Evolutionary conservation across 1,140 invertebrate species (phyloP), one percentile per base, ranked within the genome.

Genomic region (Drosophila mojavensis): DNA sequence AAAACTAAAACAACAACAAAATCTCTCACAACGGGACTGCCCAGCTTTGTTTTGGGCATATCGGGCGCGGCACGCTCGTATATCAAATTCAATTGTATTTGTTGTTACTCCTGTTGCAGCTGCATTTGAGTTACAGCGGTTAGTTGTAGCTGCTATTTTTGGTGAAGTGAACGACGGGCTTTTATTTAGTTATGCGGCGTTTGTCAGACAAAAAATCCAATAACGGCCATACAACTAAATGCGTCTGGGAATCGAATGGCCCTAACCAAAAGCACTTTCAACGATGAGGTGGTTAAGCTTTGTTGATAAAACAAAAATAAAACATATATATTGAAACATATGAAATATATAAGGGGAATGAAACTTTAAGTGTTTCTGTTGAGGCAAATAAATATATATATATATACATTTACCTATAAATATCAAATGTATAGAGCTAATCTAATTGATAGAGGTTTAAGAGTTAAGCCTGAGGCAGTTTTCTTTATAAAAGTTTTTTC

Each of bases 121-220:
- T 74, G 41, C 50, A 60, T 76, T 84, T 79, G 60, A 70, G 65
- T 75, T 70, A 64, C 65, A 65, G 64, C 56, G 59, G 67, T 80
- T 69, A 47, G 81, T 65, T 76, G 66, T 45, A 48, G 45, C 48
- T 67, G 51, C 43, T 79, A 58, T 64, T 75, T 39, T 73, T 53
- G 63, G 63, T 53, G 36, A 84, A 85, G 73, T 85, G 75, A 85
- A 85, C 70, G 81, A 47, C 15, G 43, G 43, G 73, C 64, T 84
- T 85, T 84, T 85, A 85, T 85, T 85, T 84, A 81, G 77, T 72
- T 77, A 58, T 68, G 54, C 62, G 78, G 62, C 48, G 65, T 68
- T 68, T 67, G 61, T 33, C 78, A 63, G 60, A 58, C 61, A 56
- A 75, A 59, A 76, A 79, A 79, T 67, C 73, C 73, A 79, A 79